These are phyloP conservation scores for Theristus sp. DNA, from an alignment of 2,888 invertebrate genomes.

Conservation along the genomic window DNA sequence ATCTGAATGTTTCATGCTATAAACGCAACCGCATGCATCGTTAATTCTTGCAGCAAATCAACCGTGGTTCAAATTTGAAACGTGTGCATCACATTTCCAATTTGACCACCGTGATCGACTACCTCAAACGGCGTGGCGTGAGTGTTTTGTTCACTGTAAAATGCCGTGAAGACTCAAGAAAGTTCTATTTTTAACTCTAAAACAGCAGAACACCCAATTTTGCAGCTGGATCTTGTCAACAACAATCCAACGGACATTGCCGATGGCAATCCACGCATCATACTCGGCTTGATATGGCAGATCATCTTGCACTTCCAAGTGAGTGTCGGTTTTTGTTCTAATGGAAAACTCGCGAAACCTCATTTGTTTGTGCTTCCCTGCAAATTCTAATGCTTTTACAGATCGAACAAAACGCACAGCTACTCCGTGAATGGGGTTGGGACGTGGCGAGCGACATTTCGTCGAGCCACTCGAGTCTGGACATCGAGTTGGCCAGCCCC, in stretches of 20 bases:
- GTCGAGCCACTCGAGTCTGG: slow-evolving; percentile 1
- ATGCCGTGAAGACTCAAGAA: no score
- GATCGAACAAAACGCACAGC: slow-evolving; percentile 22
- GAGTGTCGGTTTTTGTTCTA: not conserved
- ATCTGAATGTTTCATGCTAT: no score
- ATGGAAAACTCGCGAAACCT: no score
- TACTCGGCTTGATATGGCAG: slow-evolving; percentile 29
- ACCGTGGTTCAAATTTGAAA: slow-evolving; percentile 1
- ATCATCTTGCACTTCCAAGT: slow-evolving; percentile 29
- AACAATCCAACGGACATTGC: slow-evolving; percentile 28
- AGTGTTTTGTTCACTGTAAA: slow-evolving; percentile 3
- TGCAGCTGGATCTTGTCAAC: slow-evolving; percentile 24
- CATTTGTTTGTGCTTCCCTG: no score
- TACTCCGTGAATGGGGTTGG: slow-evolving; percentile 24
- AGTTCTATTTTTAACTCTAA: no score
- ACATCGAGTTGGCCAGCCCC: slow-evolving; percentile 5
- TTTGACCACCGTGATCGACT: slow-evolving; percentile 4
- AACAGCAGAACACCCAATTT: no score
- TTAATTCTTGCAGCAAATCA: slow-evolving; percentile 1
- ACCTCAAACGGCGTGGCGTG: slow-evolving; percentile 4
- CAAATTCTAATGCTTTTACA: no score
- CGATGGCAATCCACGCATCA: slow-evolving; percentile 27
- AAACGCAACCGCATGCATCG: no score
- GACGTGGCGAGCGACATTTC: slow-evolving; percentile 8
- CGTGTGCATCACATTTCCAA: slow-evolving; percentile 8